Base-by-base conservation (phyloP, 2,113 vertebrate species). In the Platanista minor region DNA sequence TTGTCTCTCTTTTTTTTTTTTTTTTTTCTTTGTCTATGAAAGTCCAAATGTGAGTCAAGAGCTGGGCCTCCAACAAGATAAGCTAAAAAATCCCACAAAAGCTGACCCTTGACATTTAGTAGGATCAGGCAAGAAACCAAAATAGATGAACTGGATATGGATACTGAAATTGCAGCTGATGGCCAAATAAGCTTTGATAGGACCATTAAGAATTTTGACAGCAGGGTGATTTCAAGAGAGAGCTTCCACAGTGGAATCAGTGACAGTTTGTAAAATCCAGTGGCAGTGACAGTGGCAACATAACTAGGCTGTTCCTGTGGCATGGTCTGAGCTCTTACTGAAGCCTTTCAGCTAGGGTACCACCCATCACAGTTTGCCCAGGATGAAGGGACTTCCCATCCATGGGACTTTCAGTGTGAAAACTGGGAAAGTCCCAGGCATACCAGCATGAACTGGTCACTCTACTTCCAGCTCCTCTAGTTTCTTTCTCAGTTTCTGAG, bases 361-460 rank as follows among this genome's bases (percentile, higher is more conserved):
- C 29, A 62, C 43, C 20, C 3, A 9, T 25, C 54, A 6, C 17
- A n/a, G 1, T 46, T 29, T 84, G 4, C 31, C 5, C 5, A 39
- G 14, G n/a, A 25, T 8, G 29, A 6, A 86, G 29, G 8, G 3
- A 2, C 33, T 59, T 23, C 13, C 12, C 2, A 11, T 5, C 11
- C 5, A 18, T 6, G 39, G 0, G 14, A 29, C 2, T 33, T 25
- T 33, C 11, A 36, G 3, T 0, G 0, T 3, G 17, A 39, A 59
- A 25, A 41, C 36, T 64, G 2, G 17, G n/a, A 43, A 64, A 18
- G 1, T 49, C 12, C 12, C 6, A 7, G 14, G 29, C 13, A 85
- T 62, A 41, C 9, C 6, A 52, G 18, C 6, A 49, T 31, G 20
- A 81, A 1, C 7, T 3, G 7, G 4, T 59, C 33, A 43, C 12